These are phyloP conservation scores for Peromyscus californicus DNA, from an alignment of 2,113 vertebrate species.

Conservation along the genomic window DNA sequence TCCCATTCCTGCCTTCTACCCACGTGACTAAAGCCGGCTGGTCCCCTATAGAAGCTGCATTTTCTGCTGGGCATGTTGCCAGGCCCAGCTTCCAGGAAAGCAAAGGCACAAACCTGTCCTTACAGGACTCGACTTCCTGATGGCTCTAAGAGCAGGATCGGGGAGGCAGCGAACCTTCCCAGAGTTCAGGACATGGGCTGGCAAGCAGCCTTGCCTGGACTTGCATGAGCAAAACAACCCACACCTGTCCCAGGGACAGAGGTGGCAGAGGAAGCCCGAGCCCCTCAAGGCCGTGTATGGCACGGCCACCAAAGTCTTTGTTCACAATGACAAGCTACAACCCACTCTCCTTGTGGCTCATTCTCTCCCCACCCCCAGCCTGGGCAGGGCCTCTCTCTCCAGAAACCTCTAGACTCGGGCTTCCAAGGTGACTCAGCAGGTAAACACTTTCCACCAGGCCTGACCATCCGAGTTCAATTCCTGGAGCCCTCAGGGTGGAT, in stretches of 20 bases:
- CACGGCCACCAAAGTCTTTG: background rate
- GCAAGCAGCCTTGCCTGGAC: constrained; percentile 62
- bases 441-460: background rate
- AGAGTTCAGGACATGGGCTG: constrained; percentile 51
- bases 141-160: constrained; percentile 33
- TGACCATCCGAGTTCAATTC: too few relatives aligned
- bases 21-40: background rate
- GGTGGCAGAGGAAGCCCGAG: background rate
- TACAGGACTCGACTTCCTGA: background rate
- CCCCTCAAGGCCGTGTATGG: too few relatives aligned
- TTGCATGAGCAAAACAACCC: background rate
- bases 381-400: background rate
- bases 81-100: constrained; percentile 57
- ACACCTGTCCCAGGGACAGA: background rate
- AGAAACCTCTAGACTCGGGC: background rate
- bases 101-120: background rate
- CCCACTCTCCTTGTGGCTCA: background rate
- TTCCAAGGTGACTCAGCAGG: background rate
- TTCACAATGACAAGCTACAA: background rate
- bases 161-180: background rate
- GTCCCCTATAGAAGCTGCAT: background rate
- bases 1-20: background rate
- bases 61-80: constrained; percentile 20
- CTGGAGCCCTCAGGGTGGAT: background rate
- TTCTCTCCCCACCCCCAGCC: background rate